Evolutionary conservation across 2,888 invertebrate genomes (phyloP).

Genomic region (Disparrhopalites patrizii): DNA sequence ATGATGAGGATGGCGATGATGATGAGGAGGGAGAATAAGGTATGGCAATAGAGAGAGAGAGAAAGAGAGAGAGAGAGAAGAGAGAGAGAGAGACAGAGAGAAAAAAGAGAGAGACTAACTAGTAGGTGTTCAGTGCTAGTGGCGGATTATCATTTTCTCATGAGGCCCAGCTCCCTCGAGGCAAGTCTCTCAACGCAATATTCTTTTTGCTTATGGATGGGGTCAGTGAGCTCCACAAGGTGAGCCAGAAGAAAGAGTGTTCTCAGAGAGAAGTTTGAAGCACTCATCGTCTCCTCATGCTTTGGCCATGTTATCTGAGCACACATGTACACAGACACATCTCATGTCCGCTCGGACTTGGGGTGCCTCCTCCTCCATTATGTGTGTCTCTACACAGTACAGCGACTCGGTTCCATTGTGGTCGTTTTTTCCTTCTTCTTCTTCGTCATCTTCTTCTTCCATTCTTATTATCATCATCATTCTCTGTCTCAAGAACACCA

Average conservation of each 20-base stretch:
- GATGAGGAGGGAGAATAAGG: slow-evolving; percentile 5
- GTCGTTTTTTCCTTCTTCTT: background rate
- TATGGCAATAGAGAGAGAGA: background rate
- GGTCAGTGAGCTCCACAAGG: slow-evolving; percentile 49
- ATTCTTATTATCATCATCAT: background rate
- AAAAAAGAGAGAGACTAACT: slow-evolving; percentile 11
- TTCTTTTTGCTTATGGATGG: slow-evolving; percentile 31
- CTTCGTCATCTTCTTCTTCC: no score
- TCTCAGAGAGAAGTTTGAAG: slow-evolving; percentile 19
- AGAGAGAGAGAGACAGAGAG: background rate
- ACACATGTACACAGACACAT: background rate
- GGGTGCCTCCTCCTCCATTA: background rate
- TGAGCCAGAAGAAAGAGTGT: slow-evolving; percentile 46
- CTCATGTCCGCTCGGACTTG: background rate
- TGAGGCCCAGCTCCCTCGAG: slow-evolving; percentile 34
- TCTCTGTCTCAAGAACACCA: background rate
- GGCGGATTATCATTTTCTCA: slow-evolving; percentile 33
- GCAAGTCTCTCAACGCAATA: slow-evolving; percentile 31
- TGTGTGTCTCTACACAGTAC: background rate
- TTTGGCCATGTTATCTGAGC: background rate
- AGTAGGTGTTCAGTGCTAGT: slow-evolving; percentile 21
- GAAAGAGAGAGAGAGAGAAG: background rate
- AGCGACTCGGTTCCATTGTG: slow-evolving; percentile 13
- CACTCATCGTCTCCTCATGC: slow-evolving; percentile 7
- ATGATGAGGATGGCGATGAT: background rate